phyloP scores from a whole-genome alignment of 2,888 invertebrate species.

The Beris chalybata region DNA sequence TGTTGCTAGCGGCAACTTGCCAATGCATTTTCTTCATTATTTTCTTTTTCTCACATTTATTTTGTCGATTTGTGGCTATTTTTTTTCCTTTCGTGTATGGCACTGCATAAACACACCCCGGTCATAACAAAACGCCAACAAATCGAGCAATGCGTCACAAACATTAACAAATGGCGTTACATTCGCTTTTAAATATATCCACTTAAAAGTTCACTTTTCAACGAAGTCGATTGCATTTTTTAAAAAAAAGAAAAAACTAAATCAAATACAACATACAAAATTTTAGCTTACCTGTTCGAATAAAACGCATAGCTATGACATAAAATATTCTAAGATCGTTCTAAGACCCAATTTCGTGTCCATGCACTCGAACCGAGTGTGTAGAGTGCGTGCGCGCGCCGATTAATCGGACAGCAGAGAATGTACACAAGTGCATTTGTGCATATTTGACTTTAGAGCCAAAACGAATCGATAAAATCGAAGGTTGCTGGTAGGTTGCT shows the following conservation, averaged over 20 bases:
- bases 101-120: too few species aligned
- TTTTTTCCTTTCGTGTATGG: background rate
- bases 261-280: background rate
- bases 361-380: conserved; percentile 18
- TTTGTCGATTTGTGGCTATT: conserved; percentile 1
- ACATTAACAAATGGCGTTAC: background rate
- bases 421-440: too few species aligned
- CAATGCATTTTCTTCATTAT: conserved; percentile 13
- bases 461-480: too few species aligned
- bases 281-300: background rate
- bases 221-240: background rate
- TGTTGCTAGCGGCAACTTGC: conserved; percentile 26
- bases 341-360: conserved; percentile 35
- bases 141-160: too few species aligned
- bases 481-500: too few species aligned
- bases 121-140: too few species aligned
- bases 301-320: conserved; percentile 15
- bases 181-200: background rate
- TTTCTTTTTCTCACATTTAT: too few species aligned
- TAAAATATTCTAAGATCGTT: conserved; percentile 39
- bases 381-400: conserved; percentile 24
- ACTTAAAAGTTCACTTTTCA: background rate
- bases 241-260: background rate
- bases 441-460: too few species aligned
- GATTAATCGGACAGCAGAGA: too few species aligned